Evolutionary conservation across 1,140 invertebrate species (phyloP), one percentile per base, ranked within the genome.

Genomic region (Temnothorax longispinosus): DNA sequence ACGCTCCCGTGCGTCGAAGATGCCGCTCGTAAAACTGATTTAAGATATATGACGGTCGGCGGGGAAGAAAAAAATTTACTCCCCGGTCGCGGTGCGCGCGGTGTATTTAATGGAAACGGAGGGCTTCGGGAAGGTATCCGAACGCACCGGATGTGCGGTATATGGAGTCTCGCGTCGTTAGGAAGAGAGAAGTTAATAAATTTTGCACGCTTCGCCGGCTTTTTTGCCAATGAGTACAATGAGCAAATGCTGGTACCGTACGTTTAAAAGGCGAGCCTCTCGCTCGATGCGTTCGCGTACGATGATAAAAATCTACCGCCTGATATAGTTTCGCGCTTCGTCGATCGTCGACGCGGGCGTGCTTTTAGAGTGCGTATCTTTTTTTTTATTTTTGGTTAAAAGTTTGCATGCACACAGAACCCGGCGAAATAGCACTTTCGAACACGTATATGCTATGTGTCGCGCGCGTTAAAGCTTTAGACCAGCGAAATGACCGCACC

Each of bases 1-100:
- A 27, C 11, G 1, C 52, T 27, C 8, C 8, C 78, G 18, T n/a
- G 54, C 52, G 21, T 11, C 60, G n/a, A 41, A 38, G 80, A 77
- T 32, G 50, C 21, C n/a, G 72, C 41, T 84, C 85, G 85, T 90
- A 84, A 90, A 90, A 78, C 77, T 87, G 89, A 87, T 90, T 90
- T 78, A 67, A 90, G 88, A 87, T 87, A 87, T 87, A 89, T 54
- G 88, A 87, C 54, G 56, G 62, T 27, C 21, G 10, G 41, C 35
- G 72, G 27, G 18, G 27, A 54, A 27, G 11, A 13, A 86, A 89
- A 67, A 90, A 84, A 89, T 87, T 76, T 76, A 47, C 86, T 82
- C 35, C 21, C 32, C 87, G 32, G 41, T 44, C 64, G 64, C 74
- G 32, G 38, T 71, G 41, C 21, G 21, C 21, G 21, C 58, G 64